A percentile compares a stretch with the other conserved stretches of the same genome.
These are phyloP conservation scores for Malurus leucopterus DNA, from an alignment of 2,797 vertebrate genomes.

Conservation along the genomic window DNA sequence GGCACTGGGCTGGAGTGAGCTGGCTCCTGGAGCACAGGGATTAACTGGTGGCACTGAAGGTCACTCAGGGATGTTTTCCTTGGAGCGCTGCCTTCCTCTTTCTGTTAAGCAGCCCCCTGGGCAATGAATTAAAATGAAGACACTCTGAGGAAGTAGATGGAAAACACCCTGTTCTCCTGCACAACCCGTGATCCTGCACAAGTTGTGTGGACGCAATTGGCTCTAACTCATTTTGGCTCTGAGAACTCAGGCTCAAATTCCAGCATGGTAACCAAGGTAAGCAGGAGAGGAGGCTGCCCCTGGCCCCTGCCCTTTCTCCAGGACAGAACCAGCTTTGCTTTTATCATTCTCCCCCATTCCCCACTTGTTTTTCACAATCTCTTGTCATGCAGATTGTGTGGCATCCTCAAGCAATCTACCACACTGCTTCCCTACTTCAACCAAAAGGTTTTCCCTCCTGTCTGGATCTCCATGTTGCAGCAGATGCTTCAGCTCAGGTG, in stretches of 20 bases:
- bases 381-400: neutral
- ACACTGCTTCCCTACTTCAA: neutral
- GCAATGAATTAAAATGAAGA: neutral
- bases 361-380: neutral
- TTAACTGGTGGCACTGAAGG: neutral
- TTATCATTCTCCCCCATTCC: neutral
- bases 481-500: neutral
- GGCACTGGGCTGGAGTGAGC: neutral
- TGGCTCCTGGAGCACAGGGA: neutral
- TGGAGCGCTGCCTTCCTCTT: conserved; percentile 5
- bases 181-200: neutral
- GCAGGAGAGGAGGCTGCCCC: neutral
- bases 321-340: neutral
- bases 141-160: neutral
- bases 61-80: neutral
- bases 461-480: neutral
- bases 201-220: neutral
- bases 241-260: neutral
- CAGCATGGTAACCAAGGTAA: neutral
- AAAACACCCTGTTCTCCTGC: neutral
- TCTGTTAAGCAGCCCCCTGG: neutral
- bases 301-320: neutral
- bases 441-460: neutral
- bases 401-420: neutral
- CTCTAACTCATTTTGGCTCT: neutral